A percentile compares a stretch with the other conserved stretches of the same genome.
Conservation (phyloP, 2,797 vertebrate species). For the Chrysocyon brachyurus region DNA sequence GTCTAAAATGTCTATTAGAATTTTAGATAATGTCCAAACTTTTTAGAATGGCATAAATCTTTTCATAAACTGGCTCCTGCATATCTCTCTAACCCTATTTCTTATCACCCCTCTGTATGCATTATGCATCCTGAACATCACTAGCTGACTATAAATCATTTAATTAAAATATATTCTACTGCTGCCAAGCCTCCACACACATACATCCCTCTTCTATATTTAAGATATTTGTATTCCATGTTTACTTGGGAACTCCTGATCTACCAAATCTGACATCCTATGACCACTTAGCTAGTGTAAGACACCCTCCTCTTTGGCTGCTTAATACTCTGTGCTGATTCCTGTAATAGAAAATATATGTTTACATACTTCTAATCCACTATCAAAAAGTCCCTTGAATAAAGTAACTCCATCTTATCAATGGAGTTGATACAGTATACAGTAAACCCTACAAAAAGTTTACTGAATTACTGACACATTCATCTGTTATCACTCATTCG, state of each 20-base stretch:
- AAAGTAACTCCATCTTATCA: neutral
- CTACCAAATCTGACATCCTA: neutral
- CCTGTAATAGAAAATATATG: neutral
- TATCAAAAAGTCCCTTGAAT: neutral
- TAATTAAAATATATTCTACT: neutral
- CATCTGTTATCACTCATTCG: neutral
- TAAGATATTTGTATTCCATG: neutral
- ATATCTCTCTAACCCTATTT: neutral
- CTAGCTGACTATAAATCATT: neutral
- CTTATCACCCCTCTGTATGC: neutral
- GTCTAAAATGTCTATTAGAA: slow-evolving; percentile 28
- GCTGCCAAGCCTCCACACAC: neutral
- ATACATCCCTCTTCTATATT: neutral
- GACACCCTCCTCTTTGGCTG: neutral
- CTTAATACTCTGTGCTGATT: neutral
- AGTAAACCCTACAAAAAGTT: neutral
- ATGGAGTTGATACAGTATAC: neutral
- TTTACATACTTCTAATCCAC: neutral
- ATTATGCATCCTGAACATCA: neutral
- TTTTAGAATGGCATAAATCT: neutral
- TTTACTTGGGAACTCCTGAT: neutral
- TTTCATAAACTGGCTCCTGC: neutral
- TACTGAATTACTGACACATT: neutral
- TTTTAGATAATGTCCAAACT: neutral
- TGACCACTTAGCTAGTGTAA: neutral